Base-by-base conservation (phyloP, 2,797 vertebrate genomes). In the Spea hammondii region DNA sequence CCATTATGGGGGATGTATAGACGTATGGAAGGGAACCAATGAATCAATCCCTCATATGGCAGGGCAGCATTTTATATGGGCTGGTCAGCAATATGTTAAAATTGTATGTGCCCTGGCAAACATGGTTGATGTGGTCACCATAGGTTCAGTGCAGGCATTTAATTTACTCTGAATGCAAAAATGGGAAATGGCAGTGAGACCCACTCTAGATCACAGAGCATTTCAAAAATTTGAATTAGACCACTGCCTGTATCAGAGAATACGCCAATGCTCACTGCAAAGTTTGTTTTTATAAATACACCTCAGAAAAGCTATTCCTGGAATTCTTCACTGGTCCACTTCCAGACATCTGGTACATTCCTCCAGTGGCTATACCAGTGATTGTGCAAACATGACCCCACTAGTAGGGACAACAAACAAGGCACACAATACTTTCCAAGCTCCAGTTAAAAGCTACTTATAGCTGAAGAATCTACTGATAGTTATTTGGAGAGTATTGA, bases 311-410 rank as follows among this genome's bases (percentile, higher is more conserved):
- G 89, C 91, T 90, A 84, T 71, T 85, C 83, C 57, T 85, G 82
- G 85, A 90, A 90, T 87, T 88, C 84, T 83, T 83, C 76, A 75
- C 80, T 88, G 84, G 82, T 85, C 83, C 84, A 74, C 76, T 86
- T 89, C 84, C 90, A 92, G 89, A 86, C 77, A 84, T 83, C 83
- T 75, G 62, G 87, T 82, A 77, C 62, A 78, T 87, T 91, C 84
- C 84, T 83, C 79, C 64, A 82, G 55, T 74, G 65, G 79, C 62
- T 45, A 87, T 46, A 86, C 84, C 78, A 84, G 55, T 66, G 80
- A 78, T 74, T 86, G 83, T 82, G 14, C 78, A 89, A 91, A 88
- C 79, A 80, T 72, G 84, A 88, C 84, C 84, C 85, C 85, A 77
- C 72, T 78, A 81, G 86, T 86, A 10, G 73, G 74, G 67, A 72